Percentiles rank a stretch among this genome's conserved stretches.
These are phyloP conservation scores for Hydrophis major DNA, from an alignment of 2,797 vertebrate genomes.

Conservation along the genomic window DNA sequence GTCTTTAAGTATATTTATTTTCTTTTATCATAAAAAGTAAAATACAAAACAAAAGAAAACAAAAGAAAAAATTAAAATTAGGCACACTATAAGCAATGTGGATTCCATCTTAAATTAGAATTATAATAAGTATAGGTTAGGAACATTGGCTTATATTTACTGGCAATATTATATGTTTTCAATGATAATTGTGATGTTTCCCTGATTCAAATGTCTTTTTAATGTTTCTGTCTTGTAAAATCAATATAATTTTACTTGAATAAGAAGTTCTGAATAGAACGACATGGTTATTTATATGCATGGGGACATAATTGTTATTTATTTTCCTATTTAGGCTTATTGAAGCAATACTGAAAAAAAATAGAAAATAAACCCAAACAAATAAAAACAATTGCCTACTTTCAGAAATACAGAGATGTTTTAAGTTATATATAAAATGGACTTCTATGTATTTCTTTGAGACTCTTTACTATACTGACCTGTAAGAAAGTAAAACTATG, in stretches of 20 bases:
- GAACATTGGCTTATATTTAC: slow-evolving; percentile 2
- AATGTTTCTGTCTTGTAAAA: slow-evolving; percentile 36
- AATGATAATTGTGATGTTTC: slow-evolving; percentile 42
- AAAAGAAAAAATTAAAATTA: too few species aligned
- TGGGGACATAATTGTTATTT: background rate
- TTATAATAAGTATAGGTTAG: background rate
- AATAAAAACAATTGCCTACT: background rate
- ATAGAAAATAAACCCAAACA: too few species aligned
- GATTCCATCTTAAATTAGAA: background rate
- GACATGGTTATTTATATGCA: background rate
- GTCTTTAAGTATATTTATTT: background rate
- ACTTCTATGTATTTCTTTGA: background rate
- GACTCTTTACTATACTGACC: background rate
- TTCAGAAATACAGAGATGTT: slow-evolving; percentile 32
- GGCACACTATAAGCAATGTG: background rate
- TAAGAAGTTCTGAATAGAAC: slow-evolving; percentile 45
- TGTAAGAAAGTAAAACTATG: background rate
- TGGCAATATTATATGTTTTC: background rate
- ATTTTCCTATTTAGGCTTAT: too few species aligned
- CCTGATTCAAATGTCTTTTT: slow-evolving; percentile 42
- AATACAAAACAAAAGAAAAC: background rate
- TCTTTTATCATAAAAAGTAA: background rate
- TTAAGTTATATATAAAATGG: background rate
- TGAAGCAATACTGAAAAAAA: too few species aligned
- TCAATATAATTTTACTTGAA: slow-evolving; percentile 24